Base-by-base conservation (phyloP, 1,140 invertebrate genomes). In the Eueides isabella region DNA sequence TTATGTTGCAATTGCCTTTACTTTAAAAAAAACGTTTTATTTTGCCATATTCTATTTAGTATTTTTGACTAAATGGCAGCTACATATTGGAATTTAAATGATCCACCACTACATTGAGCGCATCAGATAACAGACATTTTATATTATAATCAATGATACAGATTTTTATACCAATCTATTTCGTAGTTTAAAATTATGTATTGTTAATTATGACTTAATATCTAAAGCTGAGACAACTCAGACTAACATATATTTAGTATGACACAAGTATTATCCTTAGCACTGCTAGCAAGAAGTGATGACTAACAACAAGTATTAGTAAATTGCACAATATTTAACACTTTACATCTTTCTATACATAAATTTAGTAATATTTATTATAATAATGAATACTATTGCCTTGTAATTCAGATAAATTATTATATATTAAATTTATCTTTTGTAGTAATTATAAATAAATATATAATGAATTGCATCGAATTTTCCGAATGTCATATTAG, bases 251-350 rank as follows among this genome's bases (percentile, higher is more conserved):
- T 44, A 44, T 2, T 48, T 48, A 19, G 41, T 19, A 1, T 19
- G 7, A 48, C n/a, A 19, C 16, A 41, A 41, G 14, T 41, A 16
- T 41, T 44, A n/a, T 19, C n/a, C 41, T 44, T 19, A 44, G 19
- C n/a, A 55, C 19, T 9, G n/a, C 44, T 55, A 19, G 9, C 19
- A 26, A 55, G 2, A 55, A 26, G 19, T n/a, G 2, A 55, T 23
- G 48, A 55, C 48, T 55, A 26, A 55, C 48, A 55, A 5, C n/a
- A 26, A 26, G 19, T 55, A 14, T 12, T 23, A 55, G 23, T 23
- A n/a, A 2, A 55, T 55, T 55, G 48, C 48, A 55, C 48, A 55
- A 55, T 55, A 23, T 23, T 55, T 12, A 55, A 55, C 19, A 55
- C 23, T n/a, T n/a, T 44, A 1, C 48, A 11, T 55, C 7, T 26